Percentiles rank a stretch among this genome's conserved stretches.
Evolutionary conservation across 2,797 vertebrate species (phyloP).

Genomic region (Eidolon dupreanum): DNA sequence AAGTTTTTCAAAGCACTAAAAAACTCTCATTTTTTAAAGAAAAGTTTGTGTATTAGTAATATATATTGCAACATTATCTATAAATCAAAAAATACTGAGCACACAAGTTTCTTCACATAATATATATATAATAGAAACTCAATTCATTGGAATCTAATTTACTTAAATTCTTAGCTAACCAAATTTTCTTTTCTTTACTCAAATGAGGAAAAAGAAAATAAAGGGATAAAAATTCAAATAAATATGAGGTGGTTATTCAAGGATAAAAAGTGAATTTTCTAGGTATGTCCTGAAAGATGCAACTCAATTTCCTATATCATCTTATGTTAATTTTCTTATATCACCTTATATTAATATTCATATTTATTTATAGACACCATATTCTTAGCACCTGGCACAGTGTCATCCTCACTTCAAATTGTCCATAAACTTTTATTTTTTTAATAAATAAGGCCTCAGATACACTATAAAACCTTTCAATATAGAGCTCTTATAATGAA

Average conservation of each 20-base stretch:
- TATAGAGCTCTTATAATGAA: not conserved
- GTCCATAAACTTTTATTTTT: not conserved
- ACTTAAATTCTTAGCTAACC: not conserved
- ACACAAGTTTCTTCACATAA: not conserved
- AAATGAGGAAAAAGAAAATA: slow-evolving; percentile 10
- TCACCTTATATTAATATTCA: not conserved
- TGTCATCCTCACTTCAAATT: not conserved
- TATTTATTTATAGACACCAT: not conserved
- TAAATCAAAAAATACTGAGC: not conserved
- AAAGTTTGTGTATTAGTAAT: not conserved
- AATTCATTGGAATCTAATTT: not conserved
- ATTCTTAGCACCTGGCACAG: not conserved
- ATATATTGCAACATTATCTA: not conserved
- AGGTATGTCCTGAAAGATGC: not conserved
- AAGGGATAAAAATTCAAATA: not conserved
- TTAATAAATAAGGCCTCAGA: not conserved
- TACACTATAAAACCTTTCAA: not conserved
- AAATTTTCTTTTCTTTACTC: not conserved
- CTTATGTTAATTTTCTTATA: not conserved
- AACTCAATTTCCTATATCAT: not conserved
- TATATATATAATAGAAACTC: not conserved
- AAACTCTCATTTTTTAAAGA: not conserved
- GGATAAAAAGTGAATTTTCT: not conserved
- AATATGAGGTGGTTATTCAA: not conserved
- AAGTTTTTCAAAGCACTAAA: not conserved